These are phyloP conservation scores for Otis tarda DNA, from an alignment of 2,113 vertebrate species.

Conservation along the genomic window DNA sequence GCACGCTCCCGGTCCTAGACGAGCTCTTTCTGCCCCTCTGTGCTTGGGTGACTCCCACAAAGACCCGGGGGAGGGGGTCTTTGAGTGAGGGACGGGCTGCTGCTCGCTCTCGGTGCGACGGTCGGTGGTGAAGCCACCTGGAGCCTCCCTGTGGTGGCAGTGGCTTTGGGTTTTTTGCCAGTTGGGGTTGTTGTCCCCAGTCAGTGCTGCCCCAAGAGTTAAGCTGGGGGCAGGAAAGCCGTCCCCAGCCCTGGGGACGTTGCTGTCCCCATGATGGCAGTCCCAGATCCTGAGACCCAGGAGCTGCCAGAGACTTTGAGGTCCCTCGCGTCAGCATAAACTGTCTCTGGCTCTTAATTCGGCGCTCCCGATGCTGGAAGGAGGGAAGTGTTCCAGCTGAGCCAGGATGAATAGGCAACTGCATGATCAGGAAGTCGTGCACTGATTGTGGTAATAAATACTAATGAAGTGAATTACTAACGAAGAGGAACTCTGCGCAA, in stretches of 20 bases:
- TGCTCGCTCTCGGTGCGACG: not conserved
- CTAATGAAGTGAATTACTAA: not conserved
- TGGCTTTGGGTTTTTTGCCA: not conserved
- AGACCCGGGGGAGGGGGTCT: too few species aligned
- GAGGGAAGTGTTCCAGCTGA: not conserved
- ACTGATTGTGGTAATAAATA: not conserved
- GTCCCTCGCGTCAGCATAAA: not conserved
- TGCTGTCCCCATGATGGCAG: not conserved
- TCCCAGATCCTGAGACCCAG: not conserved
- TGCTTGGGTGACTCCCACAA: fast-evolving
- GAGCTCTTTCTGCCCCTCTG: not conserved
- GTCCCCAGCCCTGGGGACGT: not conserved
- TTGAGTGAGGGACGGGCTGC: fast-evolving
- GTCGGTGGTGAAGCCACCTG: not conserved
- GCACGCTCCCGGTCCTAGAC: fast-evolving
- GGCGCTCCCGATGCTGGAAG: not conserved
- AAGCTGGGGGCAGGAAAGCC: not conserved
- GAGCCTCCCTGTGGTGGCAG: not conserved
- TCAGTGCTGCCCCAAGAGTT: not conserved
- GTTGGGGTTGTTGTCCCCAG: fast-evolving
- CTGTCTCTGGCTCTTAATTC: not conserved
- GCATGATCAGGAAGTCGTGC: not conserved
- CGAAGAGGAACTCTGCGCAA: not conserved
- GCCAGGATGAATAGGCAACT: not conserved
- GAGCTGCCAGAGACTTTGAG: not conserved